Conservation (phyloP, 2,113 vertebrate species). For the Passer domesticus region DNA sequence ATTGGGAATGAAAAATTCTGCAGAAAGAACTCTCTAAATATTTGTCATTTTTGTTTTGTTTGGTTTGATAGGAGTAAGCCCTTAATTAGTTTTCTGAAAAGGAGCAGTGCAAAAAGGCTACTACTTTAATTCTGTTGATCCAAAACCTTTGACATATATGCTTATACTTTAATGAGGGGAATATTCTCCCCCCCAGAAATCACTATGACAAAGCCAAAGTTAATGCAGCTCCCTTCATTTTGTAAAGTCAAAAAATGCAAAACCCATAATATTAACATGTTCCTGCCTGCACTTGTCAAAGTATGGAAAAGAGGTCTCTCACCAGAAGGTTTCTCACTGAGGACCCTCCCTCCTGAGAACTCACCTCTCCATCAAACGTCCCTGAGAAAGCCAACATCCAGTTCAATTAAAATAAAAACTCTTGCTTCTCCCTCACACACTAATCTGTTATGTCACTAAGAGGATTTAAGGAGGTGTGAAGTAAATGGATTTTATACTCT, state of each 20-base stretch:
- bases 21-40: background rate
- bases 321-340: background rate
- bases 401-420: background rate
- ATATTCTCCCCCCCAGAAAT: background rate
- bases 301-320: background rate
- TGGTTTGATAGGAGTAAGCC: background rate
- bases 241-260: background rate
- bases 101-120: background rate
- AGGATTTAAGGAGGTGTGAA: slow-evolving; percentile 18
- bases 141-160: background rate
- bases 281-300: background rate
- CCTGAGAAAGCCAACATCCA: background rate
- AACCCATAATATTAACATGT: background rate
- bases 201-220: background rate
- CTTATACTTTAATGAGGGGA: background rate
- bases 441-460: slow-evolving; percentile 5
- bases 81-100: background rate
- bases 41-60: background rate
- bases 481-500: slow-evolving; percentile 25
- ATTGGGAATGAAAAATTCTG: background rate
- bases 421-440: background rate
- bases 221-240: background rate
- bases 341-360: background rate
- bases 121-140: background rate
- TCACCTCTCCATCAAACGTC: background rate